phyloP scores from a whole-genome alignment of 2,797 vertebrate genomes.

The Paratrypauchen microcephalus region DNA sequence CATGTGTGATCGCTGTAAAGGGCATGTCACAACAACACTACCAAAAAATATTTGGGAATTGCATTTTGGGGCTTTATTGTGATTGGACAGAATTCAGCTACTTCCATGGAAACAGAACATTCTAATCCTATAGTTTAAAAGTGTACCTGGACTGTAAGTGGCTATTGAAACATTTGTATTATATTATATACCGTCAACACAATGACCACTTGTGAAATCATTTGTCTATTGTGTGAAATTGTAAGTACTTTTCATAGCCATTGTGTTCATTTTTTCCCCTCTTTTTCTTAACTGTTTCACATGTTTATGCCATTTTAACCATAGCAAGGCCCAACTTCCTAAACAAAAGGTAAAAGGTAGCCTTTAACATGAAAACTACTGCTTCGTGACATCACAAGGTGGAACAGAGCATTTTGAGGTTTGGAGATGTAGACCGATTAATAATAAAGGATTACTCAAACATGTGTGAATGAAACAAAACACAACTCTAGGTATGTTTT shows the following conservation, averaged over 20 bases:
- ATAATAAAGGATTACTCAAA: no score
- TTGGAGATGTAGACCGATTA: no score
- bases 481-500: no score
- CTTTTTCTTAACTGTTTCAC: no score
- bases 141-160: background rate
- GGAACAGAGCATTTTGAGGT: no score
- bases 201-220: background rate
- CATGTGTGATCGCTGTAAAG: background rate
- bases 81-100: background rate
- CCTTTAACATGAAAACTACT: no score
- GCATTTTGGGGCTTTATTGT: background rate
- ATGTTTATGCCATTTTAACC: no score
- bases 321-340: no score
- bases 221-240: background rate
- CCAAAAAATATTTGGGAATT: background rate
- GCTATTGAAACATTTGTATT: background rate
- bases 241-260: background rate
- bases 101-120: background rate
- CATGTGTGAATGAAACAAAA: no score
- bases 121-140: background rate
- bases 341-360: no score
- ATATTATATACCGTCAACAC: background rate
- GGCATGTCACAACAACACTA: constrained; percentile 7
- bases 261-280: no score
- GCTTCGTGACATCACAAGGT: no score